A percentile compares a stretch with the other conserved stretches of the same genome.
Evolutionary conservation across 1,140 invertebrate genomes (phyloP).

Genomic region (Brachionus manjavacas): DNA sequence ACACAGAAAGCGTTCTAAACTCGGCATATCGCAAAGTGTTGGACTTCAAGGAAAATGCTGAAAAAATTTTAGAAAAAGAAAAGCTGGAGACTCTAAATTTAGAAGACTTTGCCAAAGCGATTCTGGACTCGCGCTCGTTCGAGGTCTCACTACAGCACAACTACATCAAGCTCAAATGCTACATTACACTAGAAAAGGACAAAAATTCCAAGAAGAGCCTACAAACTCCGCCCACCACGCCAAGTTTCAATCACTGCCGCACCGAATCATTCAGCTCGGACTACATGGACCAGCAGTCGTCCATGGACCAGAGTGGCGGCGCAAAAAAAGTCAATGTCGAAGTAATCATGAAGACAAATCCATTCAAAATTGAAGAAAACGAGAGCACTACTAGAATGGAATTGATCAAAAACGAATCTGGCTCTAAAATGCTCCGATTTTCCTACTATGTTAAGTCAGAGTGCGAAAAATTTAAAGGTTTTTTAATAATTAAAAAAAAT

Average conservation of each 20-base stretch:
- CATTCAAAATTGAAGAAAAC: slow-evolving; percentile 34
- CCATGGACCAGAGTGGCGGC: not conserved
- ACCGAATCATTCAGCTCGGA: slow-evolving; percentile 10
- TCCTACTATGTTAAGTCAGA: slow-evolving; percentile 38
- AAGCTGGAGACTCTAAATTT: slow-evolving; percentile 29
- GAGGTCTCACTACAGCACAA: slow-evolving; percentile 30
- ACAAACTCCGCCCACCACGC: slow-evolving; percentile 24
- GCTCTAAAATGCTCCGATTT: slow-evolving; percentile 36
- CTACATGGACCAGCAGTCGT: not conserved
- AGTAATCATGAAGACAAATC: slow-evolving; percentile 40
- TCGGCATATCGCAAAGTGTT: slow-evolving; percentile 37
- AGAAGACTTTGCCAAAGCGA: slow-evolving; percentile 42
- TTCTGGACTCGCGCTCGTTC: slow-evolving; percentile 29
- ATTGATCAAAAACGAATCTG: slow-evolving; percentile 22
- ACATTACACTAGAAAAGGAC: slow-evolving; percentile 38
- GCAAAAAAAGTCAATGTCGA: slow-evolving; percentile 42
- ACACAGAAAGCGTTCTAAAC: slow-evolving; percentile 16
- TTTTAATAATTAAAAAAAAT: not conserved
- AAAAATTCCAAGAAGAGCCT: slow-evolving; percentile 33
- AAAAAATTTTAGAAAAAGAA: slow-evolving; percentile 41
- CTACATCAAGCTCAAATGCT: slow-evolving; percentile 37
- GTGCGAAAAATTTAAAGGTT: slow-evolving; percentile 24
- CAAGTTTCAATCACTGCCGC: not conserved
- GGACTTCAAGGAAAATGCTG: slow-evolving; percentile 41
- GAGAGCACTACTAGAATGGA: slow-evolving; percentile 32